Conservation (phyloP, 2,797 vertebrate genomes). For the Decapterus maruadsi region DNA sequence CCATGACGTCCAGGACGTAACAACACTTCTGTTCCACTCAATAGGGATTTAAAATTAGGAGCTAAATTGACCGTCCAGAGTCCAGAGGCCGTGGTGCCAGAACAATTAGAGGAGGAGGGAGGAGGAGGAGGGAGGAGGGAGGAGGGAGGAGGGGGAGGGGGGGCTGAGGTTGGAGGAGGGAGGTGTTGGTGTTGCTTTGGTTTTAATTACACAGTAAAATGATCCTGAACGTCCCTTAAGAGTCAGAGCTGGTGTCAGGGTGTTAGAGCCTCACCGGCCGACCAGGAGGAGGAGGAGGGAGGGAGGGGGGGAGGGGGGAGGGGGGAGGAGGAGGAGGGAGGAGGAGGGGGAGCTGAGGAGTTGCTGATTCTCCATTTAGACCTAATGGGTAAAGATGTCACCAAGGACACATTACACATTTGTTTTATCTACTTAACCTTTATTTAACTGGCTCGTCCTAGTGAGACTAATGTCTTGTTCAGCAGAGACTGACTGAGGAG, state of each 20-base stretch:
- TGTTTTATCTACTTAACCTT: slow-evolving; percentile 78
- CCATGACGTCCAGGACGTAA: not conserved
- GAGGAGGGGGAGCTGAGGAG: slow-evolving; percentile 37
- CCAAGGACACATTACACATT: slow-evolving; percentile 72
- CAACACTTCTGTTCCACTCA: not conserved
- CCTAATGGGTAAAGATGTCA: slow-evolving; percentile 72
- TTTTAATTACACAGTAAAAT: slow-evolving; percentile 71
- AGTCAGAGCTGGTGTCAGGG: slow-evolving; percentile 24
- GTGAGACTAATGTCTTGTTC: slow-evolving; percentile 68
- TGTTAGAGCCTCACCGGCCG: slow-evolving; percentile 18
- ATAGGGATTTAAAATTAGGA: slow-evolving; percentile 35
- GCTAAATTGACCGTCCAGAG: slow-evolving; percentile 52
- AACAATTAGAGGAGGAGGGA: slow-evolving; percentile 55
- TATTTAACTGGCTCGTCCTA: slow-evolving; percentile 71
- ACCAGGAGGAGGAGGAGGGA: slow-evolving; percentile 18
- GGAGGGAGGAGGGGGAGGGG: too few species aligned
- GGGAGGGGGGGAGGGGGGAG: not conserved
- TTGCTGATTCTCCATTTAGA: slow-evolving; percentile 69
- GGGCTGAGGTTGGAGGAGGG: not conserved
- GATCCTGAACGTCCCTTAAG: slow-evolving; percentile 59
- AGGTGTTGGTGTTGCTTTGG: not conserved
- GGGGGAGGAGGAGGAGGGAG: too few species aligned
- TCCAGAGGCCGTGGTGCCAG: slow-evolving; percentile 37
- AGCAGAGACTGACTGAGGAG: slow-evolving; percentile 43
- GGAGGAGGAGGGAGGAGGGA: slow-evolving; percentile 3